These are phyloP conservation scores for Leptinotarsa rubiginosa DNA, from an alignment of 2,888 invertebrate species.

Conservation along the genomic window DNA sequence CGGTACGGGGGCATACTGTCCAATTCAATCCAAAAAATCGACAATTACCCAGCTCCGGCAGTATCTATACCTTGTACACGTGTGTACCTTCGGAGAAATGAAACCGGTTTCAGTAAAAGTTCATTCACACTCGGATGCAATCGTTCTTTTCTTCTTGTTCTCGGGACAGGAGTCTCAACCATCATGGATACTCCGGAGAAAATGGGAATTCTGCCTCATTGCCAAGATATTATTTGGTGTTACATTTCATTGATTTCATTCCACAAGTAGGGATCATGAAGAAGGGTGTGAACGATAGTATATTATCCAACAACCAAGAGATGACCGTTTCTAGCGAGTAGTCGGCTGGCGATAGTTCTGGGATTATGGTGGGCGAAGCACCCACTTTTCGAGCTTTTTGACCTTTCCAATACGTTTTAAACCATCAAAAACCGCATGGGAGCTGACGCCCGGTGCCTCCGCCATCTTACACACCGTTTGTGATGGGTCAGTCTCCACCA, in stretches of 20 bases:
- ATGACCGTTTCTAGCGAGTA: too few species aligned
- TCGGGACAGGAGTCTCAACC: constrained; percentile 14
- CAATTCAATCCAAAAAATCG: constrained; percentile 29
- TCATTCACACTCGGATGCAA: constrained; percentile 62
- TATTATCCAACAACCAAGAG: too few species aligned
- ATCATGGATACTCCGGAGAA: background rate
- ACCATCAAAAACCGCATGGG: too few species aligned
- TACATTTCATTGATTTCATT: background rate
- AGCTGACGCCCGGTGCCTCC: too few species aligned
- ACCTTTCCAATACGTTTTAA: too few species aligned
- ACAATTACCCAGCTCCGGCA: constrained; percentile 27
- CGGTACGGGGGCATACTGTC: constrained; percentile 22
- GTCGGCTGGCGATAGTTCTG: too few species aligned
- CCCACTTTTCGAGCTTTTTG: too few species aligned
- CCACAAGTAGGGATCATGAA: too few species aligned
- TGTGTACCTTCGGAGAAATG: constrained; percentile 56
- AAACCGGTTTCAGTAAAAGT: constrained; percentile 62
- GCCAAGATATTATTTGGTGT: background rate
- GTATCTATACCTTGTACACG: constrained; percentile 49
- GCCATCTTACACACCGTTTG: too few species aligned
- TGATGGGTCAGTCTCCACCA: too few species aligned
- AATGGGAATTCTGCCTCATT: background rate
- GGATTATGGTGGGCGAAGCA: too few species aligned
- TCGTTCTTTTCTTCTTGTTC: constrained; percentile 38
- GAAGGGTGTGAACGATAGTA: too few species aligned